phyloP scores from a whole-genome alignment of 2,113 vertebrate genomes.

The Leptodactylus fuscus region DNA sequence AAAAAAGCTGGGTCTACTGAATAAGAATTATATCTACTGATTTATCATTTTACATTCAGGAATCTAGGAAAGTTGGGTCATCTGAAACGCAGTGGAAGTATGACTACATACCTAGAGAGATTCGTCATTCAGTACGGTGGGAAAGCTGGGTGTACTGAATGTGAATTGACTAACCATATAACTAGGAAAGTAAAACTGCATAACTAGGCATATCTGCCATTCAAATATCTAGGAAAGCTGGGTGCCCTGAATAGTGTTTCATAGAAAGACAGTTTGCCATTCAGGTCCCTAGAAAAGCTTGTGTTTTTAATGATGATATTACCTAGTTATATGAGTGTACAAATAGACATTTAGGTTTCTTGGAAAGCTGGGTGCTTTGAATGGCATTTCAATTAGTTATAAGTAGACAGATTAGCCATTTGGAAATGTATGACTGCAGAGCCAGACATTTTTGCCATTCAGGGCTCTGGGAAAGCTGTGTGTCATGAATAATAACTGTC shows the following conservation, averaged over 20 bases:
- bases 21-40: too few species aligned
- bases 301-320: not conserved
- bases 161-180: too few species aligned
- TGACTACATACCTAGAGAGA: not conserved
- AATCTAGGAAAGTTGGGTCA: too few species aligned
- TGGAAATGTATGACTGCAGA: too few species aligned
- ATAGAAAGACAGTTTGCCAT: not conserved
- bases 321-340: not conserved
- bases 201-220: too few species aligned
- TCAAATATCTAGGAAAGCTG: too few species aligned
- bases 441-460: not conserved
- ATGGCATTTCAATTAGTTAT: too few species aligned
- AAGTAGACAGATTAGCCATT: too few species aligned
- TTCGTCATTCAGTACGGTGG: not conserved
- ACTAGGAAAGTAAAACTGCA: not conserved
- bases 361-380: not conserved
- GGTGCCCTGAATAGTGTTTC: too few species aligned
- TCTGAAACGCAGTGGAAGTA: too few species aligned
- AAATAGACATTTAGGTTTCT: not conserved
- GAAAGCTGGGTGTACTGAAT: not conserved
- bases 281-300: not conserved
- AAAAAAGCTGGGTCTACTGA: too few species aligned
- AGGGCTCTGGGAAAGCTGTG: not conserved
- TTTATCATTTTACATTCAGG: too few species aligned
- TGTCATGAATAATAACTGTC: not conserved